Evolutionary conservation across 53 echinoderm and acorn worm genomes (phyloP), one percentile per base, ranked within the genome.

Genomic region (Hippasteria phrygiana): DNA sequence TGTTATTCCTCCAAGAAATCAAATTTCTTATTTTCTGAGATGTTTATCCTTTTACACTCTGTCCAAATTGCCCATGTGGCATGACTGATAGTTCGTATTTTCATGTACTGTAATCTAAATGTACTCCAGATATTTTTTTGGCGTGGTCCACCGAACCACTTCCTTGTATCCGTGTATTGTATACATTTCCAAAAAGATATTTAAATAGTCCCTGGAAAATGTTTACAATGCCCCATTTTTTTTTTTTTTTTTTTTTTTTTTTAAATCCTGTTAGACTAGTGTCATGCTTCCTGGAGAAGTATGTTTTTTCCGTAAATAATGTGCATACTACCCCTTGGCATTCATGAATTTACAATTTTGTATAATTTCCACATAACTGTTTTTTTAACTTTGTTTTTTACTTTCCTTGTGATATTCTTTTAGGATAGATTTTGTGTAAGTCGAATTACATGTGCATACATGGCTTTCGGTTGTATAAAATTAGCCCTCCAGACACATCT

Each of bases 401-500:
- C 14, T 2, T 14, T 14, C 51, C 51, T 51, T 51, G 51, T 20
- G 5, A 51, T 51, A 2, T 51, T 51, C 20, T 10, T 51, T 51
- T 17, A 51, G 18, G 20, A 51, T 13, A 59, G 26, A 12, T 59
- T 16, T 16, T 3, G 18, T 55, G 2, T 55, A 8, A 55, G 16
- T n/a, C n/a, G n/a, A n/a, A n/a, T 10, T 8, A 59, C 22, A 14
- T 24, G 59, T 59, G 26, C n/a, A 17, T 6, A 17, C 59, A 22
- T 26, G 22, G 26, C 2, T 59, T 24, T 24, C 59, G 20, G 20
- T 7, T 24, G n/a, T n/a, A n/a, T n/a, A n/a, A n/a, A 59, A 24
- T n/a, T 59, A 59, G n/a, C 26, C n/a, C 26, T 59, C 59, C 59
- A 59, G 59, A 59, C 59, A 59, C 20, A 59, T 7, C 59, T 59